phyloP scores from a whole-genome alignment of 2,888 invertebrate species.

The Nomada goodeniana region DNA sequence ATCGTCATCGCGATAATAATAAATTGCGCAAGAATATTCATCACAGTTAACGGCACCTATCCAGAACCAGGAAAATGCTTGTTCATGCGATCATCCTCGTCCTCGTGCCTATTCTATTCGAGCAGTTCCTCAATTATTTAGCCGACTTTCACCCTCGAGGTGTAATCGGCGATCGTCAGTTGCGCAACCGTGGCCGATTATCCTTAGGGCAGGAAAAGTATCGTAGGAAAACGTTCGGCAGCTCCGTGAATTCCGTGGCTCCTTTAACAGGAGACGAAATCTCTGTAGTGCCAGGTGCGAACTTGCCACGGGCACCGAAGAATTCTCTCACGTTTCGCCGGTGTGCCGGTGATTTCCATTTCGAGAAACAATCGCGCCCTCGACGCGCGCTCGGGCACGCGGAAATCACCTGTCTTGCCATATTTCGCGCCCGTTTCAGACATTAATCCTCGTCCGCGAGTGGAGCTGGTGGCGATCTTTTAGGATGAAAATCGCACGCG shows the following conservation, averaged over 20 bases:
- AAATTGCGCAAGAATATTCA: not conserved
- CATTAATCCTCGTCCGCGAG: conserved; percentile 35
- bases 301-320: conserved; percentile 62
- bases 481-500: conserved; percentile 23
- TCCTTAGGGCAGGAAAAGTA: conserved; percentile 11
- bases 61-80: conserved; percentile 2
- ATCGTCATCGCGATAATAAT: not conserved
- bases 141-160: conserved; percentile 26
- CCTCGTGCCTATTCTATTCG: not conserved
- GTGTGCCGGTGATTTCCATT: conserved; percentile 73
- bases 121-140: conserved; percentile 13
- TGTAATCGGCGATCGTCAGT: conserved; percentile 3
- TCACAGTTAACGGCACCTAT: conserved; percentile 1
- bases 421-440: conserved; percentile 51
- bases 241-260: conserved; percentile 29
- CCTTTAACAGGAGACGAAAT: conserved; percentile 54
- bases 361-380: conserved; percentile 77
- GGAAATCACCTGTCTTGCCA: conserved; percentile 75
- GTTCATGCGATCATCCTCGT: conserved; percentile 2
- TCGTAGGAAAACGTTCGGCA: not conserved
- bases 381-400: conserved; percentile 57
- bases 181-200: conserved; percentile 18
- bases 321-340: conserved; percentile 76
- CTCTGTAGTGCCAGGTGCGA: conserved; percentile 55
- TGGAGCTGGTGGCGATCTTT: not conserved